Conservation (phyloP, 2,797 vertebrate species). For the Chromis chromis region DNA sequence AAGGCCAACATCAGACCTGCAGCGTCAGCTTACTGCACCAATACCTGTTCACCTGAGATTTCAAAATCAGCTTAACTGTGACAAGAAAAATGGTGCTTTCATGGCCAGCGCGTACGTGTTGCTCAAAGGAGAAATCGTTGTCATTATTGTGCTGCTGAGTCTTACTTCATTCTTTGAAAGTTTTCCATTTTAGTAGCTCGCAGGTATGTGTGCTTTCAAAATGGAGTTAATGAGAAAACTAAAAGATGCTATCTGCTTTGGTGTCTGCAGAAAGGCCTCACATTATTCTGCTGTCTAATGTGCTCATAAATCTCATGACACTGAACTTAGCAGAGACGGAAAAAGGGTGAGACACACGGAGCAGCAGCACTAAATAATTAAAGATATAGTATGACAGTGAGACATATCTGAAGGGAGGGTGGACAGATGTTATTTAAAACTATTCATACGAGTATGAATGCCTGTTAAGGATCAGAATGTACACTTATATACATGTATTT, state of each 20-base stretch:
- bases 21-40: background rate
- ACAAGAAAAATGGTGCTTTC: background rate
- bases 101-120: background rate
- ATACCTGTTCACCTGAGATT: constrained; percentile 5
- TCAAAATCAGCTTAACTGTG: background rate
- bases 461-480: background rate
- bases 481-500: background rate
- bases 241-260: constrained; percentile 36
- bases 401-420: background rate
- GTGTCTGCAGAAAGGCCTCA: constrained; percentile 6
- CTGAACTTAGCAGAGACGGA: constrained; percentile 23
- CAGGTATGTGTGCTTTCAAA: constrained; percentile 25
- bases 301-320: constrained; percentile 43
- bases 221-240: constrained; percentile 22
- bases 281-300: background rate
- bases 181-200: constrained; percentile 5
- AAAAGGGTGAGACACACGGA: constrained; percentile 7
- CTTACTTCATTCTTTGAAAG: background rate
- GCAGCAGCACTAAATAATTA: background rate
- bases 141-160: constrained; percentile 2
- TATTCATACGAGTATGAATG: background rate
- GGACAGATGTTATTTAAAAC: background rate
- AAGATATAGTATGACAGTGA: too few species aligned
- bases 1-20: constrained; percentile 4
- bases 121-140: background rate